These are phyloP conservation scores for Poeciliopsis retropinna DNA, from an alignment of 2,113 vertebrate species.

Conservation along the genomic window DNA sequence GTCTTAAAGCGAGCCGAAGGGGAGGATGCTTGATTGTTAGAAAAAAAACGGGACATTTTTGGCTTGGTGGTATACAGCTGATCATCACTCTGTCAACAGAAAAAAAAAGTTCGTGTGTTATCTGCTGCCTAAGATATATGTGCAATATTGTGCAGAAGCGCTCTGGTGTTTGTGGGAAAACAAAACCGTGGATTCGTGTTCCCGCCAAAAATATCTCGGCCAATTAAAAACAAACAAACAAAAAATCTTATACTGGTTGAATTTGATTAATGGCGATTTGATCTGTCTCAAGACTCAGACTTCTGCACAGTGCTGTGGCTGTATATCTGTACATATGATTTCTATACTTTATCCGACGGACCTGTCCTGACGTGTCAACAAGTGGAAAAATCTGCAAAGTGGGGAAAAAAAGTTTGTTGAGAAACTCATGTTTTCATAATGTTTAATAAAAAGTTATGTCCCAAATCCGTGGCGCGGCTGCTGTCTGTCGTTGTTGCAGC, in stretches of 20 bases:
- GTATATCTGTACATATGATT: slow-evolving; percentile 83
- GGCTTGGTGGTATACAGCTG: slow-evolving; percentile 33
- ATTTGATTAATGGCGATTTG: background rate
- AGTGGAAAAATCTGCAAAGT: slow-evolving; percentile 72
- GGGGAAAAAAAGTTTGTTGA: slow-evolving; percentile 71
- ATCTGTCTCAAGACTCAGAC: slow-evolving; percentile 3
- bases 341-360: slow-evolving; percentile 83
- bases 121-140: slow-evolving; percentile 65
- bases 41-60: slow-evolving; percentile 1
- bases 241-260: background rate
- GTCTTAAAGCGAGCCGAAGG: slow-evolving; percentile 34
- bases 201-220: background rate
- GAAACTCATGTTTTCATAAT: slow-evolving; percentile 84
- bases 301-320: slow-evolving; percentile 76
- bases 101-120: slow-evolving; percentile 57
- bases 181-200: background rate
- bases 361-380: slow-evolving; percentile 76
- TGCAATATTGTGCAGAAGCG: slow-evolving; percentile 77
- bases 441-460: slow-evolving; percentile 86
- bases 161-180: background rate
- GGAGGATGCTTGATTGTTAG: slow-evolving; percentile 21
- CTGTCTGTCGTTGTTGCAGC: slow-evolving; percentile 18
- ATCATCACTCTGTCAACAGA: slow-evolving; percentile 51
- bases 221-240: background rate
- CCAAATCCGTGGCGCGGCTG: slow-evolving; percentile 52